Evolutionary conservation across 2,888 invertebrate species (phyloP), one percentile per base, ranked within the genome.

Genomic region (Clivina fossor): DNA sequence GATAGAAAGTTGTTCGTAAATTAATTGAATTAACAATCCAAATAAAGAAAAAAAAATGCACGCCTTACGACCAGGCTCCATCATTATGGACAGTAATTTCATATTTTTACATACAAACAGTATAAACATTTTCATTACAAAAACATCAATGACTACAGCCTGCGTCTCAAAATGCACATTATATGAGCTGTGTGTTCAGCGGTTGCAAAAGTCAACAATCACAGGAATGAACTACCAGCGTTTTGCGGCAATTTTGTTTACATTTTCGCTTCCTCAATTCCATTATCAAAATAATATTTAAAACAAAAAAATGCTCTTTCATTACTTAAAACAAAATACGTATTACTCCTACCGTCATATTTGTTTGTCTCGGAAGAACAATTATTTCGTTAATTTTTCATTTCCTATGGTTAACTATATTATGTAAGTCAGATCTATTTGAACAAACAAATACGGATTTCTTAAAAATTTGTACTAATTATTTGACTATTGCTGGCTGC

Each of bases 51-150:
- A 30, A 19, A 28, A 50, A 50, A 50, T 50, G 41, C 41, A 38
- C 40, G 41, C 50, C 50, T 18, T 30, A 30, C 28, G 37, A 46
- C 24, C 54, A 46, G 35, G 48, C 33, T 37, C 48, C 37, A 33
- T 26, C 48, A 11, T 32, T 33, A 18, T 33, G 33, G 46, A 32
- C 46, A 32, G 30, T 32, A 30, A 13, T 46, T 46, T 13, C 26
- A 26, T 32, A 15, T 13, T 30, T 46, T 46, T 54, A 44, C 46
- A 46, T 55, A 55, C 47, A 55, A 55, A 55, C 32, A 32, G 38
- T 55, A 55, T 40, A 55, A 55, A 55, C 47, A 47, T 47, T 55
- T 55, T 47, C 55, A 55, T 55, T 55, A 55, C 55, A 55, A 55
- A 55, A 54, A 54, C 46, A 46, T 15, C 46, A 46, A 46, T 46